Conservation (phyloP, 1,140 invertebrate genomes). For the Psix sp. region DNA sequence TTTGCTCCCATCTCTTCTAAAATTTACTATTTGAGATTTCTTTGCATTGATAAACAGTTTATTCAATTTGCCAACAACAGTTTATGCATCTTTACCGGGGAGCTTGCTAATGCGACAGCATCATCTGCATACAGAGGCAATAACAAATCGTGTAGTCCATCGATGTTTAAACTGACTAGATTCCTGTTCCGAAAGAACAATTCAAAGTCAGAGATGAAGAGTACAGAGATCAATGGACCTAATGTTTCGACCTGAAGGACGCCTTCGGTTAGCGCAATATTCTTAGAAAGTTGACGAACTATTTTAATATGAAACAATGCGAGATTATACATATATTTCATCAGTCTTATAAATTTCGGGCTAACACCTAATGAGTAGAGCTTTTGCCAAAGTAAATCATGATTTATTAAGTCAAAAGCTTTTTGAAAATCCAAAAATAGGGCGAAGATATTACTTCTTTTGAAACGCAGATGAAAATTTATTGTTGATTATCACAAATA, state of each 20-base stretch:
- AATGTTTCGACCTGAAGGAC: conserved; percentile 1
- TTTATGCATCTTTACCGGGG: neutral
- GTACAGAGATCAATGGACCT: conserved; percentile 2
- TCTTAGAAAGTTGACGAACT: neutral
- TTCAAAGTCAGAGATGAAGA: conserved; percentile 4
- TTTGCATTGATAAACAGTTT: neutral
- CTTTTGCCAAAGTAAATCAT: neutral
- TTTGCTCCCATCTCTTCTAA: neutral
- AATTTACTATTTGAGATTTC: conserved; percentile 10
- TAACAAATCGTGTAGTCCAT: conserved; percentile 2
- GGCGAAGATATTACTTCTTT: neutral
- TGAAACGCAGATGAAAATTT: conserved; percentile 1
- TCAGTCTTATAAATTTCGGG: neutral
- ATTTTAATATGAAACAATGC: neutral
- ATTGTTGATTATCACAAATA: conserved; percentile 4
- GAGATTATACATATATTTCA: neutral
- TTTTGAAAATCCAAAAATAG: neutral
- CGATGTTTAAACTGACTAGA: conserved; percentile 4
- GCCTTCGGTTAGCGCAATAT: neutral
- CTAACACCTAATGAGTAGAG: neutral
- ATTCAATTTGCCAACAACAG: conserved; percentile 1
- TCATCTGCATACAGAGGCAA: conserved; percentile 9
- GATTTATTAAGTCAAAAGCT: neutral
- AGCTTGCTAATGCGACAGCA: conserved; percentile 3
- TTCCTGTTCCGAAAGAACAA: neutral